Conservation (phyloP, 2,888 invertebrate species). For the Hypercompe scribonia region DNA sequence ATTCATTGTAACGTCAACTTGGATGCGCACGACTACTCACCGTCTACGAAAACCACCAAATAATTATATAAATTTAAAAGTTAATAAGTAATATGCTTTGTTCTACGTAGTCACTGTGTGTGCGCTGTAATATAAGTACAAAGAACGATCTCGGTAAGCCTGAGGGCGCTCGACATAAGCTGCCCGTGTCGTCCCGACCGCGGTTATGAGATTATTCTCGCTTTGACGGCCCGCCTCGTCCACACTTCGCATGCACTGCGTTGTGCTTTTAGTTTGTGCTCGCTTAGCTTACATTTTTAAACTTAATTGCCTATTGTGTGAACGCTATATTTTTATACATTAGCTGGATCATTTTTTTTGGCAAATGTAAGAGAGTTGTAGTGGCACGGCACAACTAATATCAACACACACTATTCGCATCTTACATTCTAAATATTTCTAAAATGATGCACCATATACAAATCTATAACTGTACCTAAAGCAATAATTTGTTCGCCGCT, state of each 20-base stretch:
- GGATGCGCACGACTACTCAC: slow-evolving; percentile 67
- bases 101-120: slow-evolving; percentile 52
- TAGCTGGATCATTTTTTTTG: background rate
- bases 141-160: slow-evolving; percentile 76
- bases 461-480: slow-evolving; percentile 46
- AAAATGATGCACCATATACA: slow-evolving; percentile 36
- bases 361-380: background rate
- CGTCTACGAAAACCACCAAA: slow-evolving; percentile 53
- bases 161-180: slow-evolving; percentile 76
- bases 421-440: background rate
- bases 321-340: slow-evolving; percentile 57
- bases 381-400: background rate
- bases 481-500: slow-evolving; percentile 72
- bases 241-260: slow-evolving; percentile 66
- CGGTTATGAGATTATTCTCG: slow-evolving; percentile 83
- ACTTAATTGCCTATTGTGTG: slow-evolving; percentile 74
- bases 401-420: background rate
- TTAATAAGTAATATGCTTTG: slow-evolving; percentile 61
- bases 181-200: slow-evolving; percentile 73
- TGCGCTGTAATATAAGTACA: slow-evolving; percentile 64
- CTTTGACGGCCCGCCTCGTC: slow-evolving; percentile 75
- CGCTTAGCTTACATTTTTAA: slow-evolving; percentile 71
- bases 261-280: slow-evolving; percentile 69
- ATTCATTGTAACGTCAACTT: slow-evolving; percentile 68
- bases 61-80: slow-evolving; percentile 63